A percentile compares a stretch with the other conserved stretches of the same genome.
phyloP scores from a whole-genome alignment of 2,888 invertebrate genomes.

The Formica aserva region DNA sequence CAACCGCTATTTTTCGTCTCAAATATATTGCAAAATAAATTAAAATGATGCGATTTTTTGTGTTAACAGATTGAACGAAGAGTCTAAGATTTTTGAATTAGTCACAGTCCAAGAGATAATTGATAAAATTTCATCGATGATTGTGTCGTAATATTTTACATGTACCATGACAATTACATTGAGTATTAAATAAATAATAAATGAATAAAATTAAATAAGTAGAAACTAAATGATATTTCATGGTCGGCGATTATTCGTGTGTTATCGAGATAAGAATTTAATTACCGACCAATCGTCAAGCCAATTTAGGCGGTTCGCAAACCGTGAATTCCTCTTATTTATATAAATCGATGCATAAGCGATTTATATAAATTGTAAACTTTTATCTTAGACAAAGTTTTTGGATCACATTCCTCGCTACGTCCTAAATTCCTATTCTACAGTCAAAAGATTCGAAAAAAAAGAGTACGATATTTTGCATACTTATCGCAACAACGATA shows the following conservation, averaged over 20 bases:
- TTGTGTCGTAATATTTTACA: not conserved
- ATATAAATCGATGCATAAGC: not conserved
- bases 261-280: slow-evolving; percentile 17
- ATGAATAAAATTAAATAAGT: slow-evolving; percentile 63
- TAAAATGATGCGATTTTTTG: not conserved
- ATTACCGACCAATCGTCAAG: slow-evolving; percentile 72
- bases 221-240: slow-evolving; percentile 59
- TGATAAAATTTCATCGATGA: not conserved
- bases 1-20: not conserved
- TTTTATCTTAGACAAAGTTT: not conserved
- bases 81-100: not conserved
- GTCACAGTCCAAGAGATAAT: not conserved
- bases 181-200: slow-evolving; percentile 70
- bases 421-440: not conserved
- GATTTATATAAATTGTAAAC: slow-evolving; percentile 2
- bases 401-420: not conserved
- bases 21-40: not conserved
- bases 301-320: not conserved
- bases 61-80: not conserved
- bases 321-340: not conserved
- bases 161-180: slow-evolving; percentile 31
- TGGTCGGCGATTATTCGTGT: slow-evolving; percentile 65
- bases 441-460: not conserved
- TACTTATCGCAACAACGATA: slow-evolving; percentile 1
- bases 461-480: not conserved